These are phyloP conservation scores for Lota lota DNA, from an alignment of 2,113 vertebrate species.

Conservation along the genomic window DNA sequence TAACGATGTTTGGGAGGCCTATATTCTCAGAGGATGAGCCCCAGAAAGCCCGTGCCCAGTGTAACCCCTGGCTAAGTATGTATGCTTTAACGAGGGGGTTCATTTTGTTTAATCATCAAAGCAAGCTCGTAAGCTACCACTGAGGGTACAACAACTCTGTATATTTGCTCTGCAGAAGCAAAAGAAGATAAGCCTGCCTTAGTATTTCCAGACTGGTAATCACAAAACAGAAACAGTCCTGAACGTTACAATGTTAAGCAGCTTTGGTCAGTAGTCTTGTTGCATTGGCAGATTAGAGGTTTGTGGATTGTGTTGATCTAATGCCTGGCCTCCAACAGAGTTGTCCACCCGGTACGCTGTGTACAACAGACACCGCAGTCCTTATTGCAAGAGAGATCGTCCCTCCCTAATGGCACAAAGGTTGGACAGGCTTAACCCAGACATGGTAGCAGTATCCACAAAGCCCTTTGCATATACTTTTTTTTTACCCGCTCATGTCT, in stretches of 20 bases:
- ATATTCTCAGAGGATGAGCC: too few relatives aligned
- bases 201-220: slow-evolving; percentile 25
- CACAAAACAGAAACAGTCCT: slow-evolving; percentile 25
- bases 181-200: slow-evolving; percentile 13
- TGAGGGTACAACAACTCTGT: slow-evolving; percentile 30
- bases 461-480: too few relatives aligned
- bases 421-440: slow-evolving; percentile 34
- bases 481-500: too few relatives aligned
- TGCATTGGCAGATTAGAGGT: slow-evolving; percentile 47
- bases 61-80: too few relatives aligned
- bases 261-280: slow-evolving; percentile 47
- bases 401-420: slow-evolving; percentile 17
- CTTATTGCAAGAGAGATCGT: slow-evolving; percentile 10
- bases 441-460: too few relatives aligned
- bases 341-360: slow-evolving; percentile 3
- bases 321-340: slow-evolving; percentile 26
- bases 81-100: too few relatives aligned
- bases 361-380: slow-evolving; percentile 3
- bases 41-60: too few relatives aligned
- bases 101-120: slow-evolving; percentile 22
- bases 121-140: slow-evolving; percentile 8
- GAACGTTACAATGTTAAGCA: slow-evolving; percentile 54
- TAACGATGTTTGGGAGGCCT: too few relatives aligned
- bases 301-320: slow-evolving; percentile 42
- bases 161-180: slow-evolving; percentile 22